Conservation (phyloP, 1,140 invertebrate species). For the Dreissena rostriformis region DNA sequence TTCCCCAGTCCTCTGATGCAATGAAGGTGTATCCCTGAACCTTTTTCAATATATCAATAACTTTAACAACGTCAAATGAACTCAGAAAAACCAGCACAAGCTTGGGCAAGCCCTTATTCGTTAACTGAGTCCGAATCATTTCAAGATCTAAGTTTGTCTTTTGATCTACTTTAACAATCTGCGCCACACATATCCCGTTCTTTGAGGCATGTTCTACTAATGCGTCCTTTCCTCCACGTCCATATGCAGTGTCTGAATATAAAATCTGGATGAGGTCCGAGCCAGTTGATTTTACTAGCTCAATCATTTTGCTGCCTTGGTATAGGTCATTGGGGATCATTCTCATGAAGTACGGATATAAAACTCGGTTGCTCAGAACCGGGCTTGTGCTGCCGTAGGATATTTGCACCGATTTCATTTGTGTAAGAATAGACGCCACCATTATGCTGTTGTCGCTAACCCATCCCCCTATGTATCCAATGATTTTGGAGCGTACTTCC, state of each 20-base stretch:
- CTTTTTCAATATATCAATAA: slow-evolving; percentile 19
- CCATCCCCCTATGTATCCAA: slow-evolving; percentile 49
- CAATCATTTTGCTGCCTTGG: slow-evolving; percentile 60
- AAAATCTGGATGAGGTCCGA: slow-evolving; percentile 50
- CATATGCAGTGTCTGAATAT: slow-evolving; percentile 57
- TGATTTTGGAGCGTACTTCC: neutral
- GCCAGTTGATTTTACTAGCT: slow-evolving; percentile 34
- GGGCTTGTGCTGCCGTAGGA: slow-evolving; percentile 57
- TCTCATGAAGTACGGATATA: slow-evolving; percentile 59
- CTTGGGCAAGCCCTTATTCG: slow-evolving; percentile 32
- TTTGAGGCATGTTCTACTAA: slow-evolving; percentile 6
- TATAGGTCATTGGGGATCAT: slow-evolving; percentile 49
- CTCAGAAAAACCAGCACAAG: slow-evolving; percentile 58
- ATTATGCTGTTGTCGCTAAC: slow-evolving; percentile 52
- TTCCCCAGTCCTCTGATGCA: slow-evolving; percentile 61
- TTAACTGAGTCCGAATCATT: slow-evolving; percentile 30
- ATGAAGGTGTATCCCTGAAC: slow-evolving; percentile 59
- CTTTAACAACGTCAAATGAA: slow-evolving; percentile 35
- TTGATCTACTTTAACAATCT: slow-evolving; percentile 34
- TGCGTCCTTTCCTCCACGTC: slow-evolving; percentile 54
- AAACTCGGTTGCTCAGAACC: slow-evolving; percentile 46
- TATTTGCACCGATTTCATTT: slow-evolving; percentile 47
- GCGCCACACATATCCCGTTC: slow-evolving; percentile 51
- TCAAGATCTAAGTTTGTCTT: slow-evolving; percentile 16
- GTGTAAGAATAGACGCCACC: slow-evolving; percentile 37